Conservation (phyloP, 2,113 vertebrate species). For the Sceloporus undulatus region DNA sequence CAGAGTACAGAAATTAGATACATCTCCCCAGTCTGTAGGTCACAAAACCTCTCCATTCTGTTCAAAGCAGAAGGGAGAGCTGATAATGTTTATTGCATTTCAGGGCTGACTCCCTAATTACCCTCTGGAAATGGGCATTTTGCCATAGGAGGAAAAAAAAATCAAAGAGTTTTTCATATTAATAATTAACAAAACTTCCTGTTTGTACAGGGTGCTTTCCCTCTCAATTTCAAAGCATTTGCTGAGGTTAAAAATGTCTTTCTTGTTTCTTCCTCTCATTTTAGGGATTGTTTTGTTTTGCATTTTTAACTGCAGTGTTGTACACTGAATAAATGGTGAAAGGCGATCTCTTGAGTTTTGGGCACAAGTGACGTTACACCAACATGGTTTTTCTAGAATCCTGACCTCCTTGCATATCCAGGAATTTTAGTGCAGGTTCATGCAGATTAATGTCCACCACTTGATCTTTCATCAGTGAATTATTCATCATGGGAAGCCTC, state of each 20-base stretch:
- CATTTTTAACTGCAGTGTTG: background rate
- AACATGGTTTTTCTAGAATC: background rate
- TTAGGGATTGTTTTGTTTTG: background rate
- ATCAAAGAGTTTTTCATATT: background rate
- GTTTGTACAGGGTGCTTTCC: constrained; percentile 8
- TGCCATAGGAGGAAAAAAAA: constrained; percentile 9
- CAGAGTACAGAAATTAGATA: constrained; percentile 55
- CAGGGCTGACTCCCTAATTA: constrained; percentile 60
- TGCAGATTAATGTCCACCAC: background rate
- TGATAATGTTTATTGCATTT: constrained; percentile 44
- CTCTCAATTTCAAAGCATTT: constrained; percentile 1
- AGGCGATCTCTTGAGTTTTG: background rate
- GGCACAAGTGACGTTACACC: too few relatives aligned
- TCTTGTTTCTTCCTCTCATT: background rate
- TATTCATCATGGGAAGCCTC: background rate
- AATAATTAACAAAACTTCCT: constrained; percentile 11
- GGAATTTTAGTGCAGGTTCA: background rate
- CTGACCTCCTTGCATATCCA: background rate
- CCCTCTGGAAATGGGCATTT: constrained; percentile 41
- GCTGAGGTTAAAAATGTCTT: constrained; percentile 27
- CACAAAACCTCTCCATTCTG: constrained; percentile 55
- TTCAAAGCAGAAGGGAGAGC: constrained; percentile 56
- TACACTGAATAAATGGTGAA: background rate
- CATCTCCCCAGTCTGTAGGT: constrained; percentile 56
- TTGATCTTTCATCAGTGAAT: constrained; percentile 3